Evolutionary conservation across 2,888 invertebrate genomes (phyloP).

Genomic region (Thysanoteuthis rhombus): DNA sequence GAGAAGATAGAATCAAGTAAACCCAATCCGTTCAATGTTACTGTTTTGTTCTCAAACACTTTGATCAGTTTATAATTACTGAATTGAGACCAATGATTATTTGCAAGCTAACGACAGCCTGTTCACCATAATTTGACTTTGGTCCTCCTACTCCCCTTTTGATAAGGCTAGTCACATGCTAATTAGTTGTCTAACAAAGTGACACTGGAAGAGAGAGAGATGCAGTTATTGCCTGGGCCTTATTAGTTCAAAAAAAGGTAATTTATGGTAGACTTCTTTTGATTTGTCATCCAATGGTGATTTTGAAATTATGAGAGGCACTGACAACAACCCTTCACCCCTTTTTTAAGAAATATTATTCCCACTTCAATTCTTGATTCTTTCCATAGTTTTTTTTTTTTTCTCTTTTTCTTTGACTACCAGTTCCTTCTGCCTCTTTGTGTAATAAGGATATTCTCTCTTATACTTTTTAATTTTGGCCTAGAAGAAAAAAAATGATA

Average conservation of each 20-base stretch:
- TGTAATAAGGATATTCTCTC: background rate
- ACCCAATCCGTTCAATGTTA: background rate
- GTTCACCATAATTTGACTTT: background rate
- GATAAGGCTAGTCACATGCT: background rate
- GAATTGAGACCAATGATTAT: background rate
- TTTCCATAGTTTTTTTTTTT: background rate
- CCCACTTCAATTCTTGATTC: background rate
- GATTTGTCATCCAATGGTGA: background rate
- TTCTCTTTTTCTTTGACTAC: background rate
- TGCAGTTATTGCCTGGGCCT: background rate
- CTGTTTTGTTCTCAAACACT: background rate
- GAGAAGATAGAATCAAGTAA: background rate
- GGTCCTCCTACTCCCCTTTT: background rate
- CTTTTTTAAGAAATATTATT: background rate
- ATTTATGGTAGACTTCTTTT: background rate
- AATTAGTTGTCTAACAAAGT: constrained; percentile 12
- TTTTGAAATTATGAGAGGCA: background rate
- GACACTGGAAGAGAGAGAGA: background rate
- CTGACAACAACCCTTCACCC: background rate
- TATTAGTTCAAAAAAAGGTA: background rate
- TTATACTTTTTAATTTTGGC: too few relatives aligned
- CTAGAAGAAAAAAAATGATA: background rate
- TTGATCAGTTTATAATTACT: background rate
- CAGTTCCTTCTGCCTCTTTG: background rate
- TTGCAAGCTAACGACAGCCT: background rate